A percentile compares a stretch with the other conserved stretches of the same genome.
These are phyloP conservation scores for Bombyx mandarina DNA, from an alignment of 1,140 invertebrate species.

Conservation along the genomic window DNA sequence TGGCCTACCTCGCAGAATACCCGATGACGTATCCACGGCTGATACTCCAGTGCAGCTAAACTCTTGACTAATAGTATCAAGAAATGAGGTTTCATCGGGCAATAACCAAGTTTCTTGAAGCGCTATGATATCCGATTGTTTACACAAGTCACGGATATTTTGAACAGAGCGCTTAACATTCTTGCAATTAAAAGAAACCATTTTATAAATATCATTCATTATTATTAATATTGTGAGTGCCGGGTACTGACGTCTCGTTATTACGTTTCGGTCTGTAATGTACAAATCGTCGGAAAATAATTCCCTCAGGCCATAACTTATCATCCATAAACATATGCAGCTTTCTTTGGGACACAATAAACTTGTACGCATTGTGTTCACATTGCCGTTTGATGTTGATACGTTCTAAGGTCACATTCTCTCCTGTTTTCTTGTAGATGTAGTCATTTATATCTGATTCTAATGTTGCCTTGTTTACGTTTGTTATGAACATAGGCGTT, in stretches of 20 bases:
- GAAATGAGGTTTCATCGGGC: background rate
- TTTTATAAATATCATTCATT: too few species aligned
- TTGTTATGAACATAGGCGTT: conserved; percentile 22
- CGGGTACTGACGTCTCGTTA: too few species aligned
- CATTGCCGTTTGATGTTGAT: conserved; percentile 12
- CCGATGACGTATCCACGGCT: conserved; percentile 1
- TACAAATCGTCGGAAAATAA: conserved; percentile 11
- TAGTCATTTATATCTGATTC: conserved; percentile 2
- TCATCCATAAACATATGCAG: conserved; percentile 13
- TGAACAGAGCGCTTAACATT: conserved; percentile 1
- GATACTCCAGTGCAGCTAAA: conserved; percentile 11
- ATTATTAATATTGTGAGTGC: too few species aligned
- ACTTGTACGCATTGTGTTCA: conserved; percentile 9
- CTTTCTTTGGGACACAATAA: conserved; percentile 6
- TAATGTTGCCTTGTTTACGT: conserved; percentile 13
- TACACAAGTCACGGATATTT: background rate
- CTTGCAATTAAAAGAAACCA: conserved; percentile 3
- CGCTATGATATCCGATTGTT: background rate
- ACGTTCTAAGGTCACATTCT: conserved; percentile 6
- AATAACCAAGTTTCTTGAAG: conserved; percentile 6
- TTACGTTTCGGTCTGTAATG: too few species aligned
- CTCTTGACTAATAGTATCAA: background rate
- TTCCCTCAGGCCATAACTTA: conserved; percentile 15
- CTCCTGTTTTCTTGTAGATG: conserved; percentile 7
- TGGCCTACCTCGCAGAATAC: conserved; percentile 2